Percentiles rank a stretch among this genome's conserved stretches.
These are phyloP conservation scores for Amphipyra berbera DNA, from an alignment of 2,888 invertebrate genomes.

Conservation along the genomic window DNA sequence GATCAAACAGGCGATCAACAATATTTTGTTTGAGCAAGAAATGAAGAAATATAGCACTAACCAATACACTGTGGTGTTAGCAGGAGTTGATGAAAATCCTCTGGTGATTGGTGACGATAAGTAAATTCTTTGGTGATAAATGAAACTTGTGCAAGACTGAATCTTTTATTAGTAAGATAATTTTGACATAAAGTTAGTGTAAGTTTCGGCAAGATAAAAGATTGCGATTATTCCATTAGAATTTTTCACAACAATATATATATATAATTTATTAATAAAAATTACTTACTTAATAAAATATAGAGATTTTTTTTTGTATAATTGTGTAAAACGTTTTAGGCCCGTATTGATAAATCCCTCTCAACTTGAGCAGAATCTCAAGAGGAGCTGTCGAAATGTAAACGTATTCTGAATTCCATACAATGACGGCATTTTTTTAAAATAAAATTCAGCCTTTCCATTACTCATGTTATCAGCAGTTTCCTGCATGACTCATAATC, in stretches of 20 bases:
- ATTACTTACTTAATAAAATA: too few species aligned
- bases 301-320: too few species aligned
- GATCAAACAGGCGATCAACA: constrained; percentile 86
- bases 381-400: too few species aligned
- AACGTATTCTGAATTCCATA: too few species aligned
- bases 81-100: constrained; percentile 76
- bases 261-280: too few species aligned
- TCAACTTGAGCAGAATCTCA: too few species aligned
- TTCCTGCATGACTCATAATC: constrained; percentile 22
- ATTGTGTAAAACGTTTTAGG: too few species aligned
- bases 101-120: constrained; percentile 68
- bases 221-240: background rate
- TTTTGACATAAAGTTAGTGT: too few species aligned
- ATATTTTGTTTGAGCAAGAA: constrained; percentile 84
- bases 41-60: constrained; percentile 79
- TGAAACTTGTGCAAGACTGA: constrained; percentile 34
- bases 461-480: constrained; percentile 7
- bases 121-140: constrained; percentile 8
- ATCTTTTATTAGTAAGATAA: constrained; percentile 1
- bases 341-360: too few species aligned
- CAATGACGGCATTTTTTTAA: too few species aligned
- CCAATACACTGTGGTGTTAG: constrained; percentile 71
- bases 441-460: constrained; percentile 17
- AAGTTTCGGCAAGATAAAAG: background rate
- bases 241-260: background rate